Percentiles rank a stretch among this genome's conserved stretches.
These are phyloP conservation scores for Lordiphosa andalusiaca DNA, from an alignment of 2,888 invertebrate species.

Conservation along the genomic window DNA sequence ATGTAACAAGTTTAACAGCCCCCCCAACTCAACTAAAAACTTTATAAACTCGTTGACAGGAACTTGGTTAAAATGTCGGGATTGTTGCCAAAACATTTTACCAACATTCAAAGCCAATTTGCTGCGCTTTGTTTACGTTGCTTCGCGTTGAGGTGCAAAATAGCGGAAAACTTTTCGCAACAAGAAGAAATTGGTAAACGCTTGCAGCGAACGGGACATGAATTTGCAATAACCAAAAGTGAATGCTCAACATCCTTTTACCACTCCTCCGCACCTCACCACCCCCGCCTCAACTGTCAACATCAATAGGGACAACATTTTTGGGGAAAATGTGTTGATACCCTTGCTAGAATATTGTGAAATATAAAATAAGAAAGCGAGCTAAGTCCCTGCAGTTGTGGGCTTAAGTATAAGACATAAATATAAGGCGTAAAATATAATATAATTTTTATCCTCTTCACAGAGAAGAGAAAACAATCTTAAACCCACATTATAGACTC, in stretches of 20 bases:
- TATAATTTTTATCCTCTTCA: no score
- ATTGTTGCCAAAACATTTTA: constrained; percentile 18
- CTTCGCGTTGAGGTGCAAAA: constrained; percentile 7
- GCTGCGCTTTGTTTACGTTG: constrained; percentile 6
- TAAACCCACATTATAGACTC: no score
- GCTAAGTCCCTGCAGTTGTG: no score
- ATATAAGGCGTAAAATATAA: no score
- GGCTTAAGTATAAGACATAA: no score
- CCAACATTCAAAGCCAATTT: constrained; percentile 38
- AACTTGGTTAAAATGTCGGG: constrained; percentile 15
- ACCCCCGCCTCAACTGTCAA: no score
- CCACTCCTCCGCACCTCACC: no score
- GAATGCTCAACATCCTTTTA: constrained; percentile 10
- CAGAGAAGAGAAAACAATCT: no score
- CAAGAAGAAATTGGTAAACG: neutral
- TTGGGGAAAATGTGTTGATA: no score
- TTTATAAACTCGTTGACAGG: constrained; percentile 19
- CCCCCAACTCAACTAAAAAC: constrained; percentile 23
- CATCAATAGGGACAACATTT: no score
- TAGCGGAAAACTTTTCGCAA: constrained; percentile 15
- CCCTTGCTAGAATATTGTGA: neutral
- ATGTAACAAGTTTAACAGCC: constrained; percentile 1
- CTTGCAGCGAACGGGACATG: constrained; percentile 20
- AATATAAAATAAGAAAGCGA: no score
- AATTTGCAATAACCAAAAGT: constrained; percentile 30